Conservation (phyloP, 2,113 vertebrate genomes). For the Solea senegalensis region DNA sequence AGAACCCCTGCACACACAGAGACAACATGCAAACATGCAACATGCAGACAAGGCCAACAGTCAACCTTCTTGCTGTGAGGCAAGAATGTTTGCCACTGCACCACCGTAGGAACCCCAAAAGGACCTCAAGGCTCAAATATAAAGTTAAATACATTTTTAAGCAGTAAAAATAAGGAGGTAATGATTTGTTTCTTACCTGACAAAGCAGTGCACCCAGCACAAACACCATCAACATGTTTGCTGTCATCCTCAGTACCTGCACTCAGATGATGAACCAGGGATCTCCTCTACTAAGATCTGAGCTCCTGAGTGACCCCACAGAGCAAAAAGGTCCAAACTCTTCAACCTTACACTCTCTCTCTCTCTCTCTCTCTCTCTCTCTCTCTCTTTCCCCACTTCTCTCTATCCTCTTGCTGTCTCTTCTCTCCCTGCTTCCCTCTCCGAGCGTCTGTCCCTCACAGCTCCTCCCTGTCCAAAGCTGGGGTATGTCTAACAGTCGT, state of each 20-base stretch:
- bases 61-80: no score
- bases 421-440: constrained; percentile 39
- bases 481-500: constrained; percentile 69
- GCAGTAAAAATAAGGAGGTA: no score
- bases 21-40: no score
- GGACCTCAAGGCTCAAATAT: no score
- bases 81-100: no score
- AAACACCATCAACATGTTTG: constrained; percentile 55
- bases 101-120: no score
- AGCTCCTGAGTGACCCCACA: constrained; percentile 34
- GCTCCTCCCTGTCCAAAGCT: constrained; percentile 73
- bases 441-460: constrained; percentile 55
- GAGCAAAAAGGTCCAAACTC: constrained; percentile 41
- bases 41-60: no score
- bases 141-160: no score
- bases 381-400: constrained; percentile 24
- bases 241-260: constrained; percentile 65
- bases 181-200: constrained; percentile 70
- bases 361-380: constrained; percentile 24
- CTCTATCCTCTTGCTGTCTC: background rate
- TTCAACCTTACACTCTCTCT: constrained; percentile 35
- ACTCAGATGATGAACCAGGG: constrained; percentile 34
- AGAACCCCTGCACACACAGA: no score
- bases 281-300: constrained; percentile 20
- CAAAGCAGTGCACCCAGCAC: constrained; percentile 59